A percentile compares a stretch with the other conserved stretches of the same genome.
Conservation (phyloP, 2,888 invertebrate species). For the Amblyjoppa proteus region DNA sequence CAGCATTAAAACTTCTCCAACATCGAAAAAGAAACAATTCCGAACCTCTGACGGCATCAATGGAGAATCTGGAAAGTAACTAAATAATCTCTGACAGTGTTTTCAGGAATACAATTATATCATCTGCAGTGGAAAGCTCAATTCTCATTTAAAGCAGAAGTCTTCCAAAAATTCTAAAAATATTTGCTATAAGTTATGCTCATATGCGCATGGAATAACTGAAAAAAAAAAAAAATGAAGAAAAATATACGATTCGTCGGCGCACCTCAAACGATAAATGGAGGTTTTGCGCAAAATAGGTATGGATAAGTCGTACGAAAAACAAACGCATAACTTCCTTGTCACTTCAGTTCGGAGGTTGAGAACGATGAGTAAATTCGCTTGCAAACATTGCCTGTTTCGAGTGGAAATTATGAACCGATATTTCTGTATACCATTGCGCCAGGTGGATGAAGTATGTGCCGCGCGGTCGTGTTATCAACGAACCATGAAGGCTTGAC, state of each 20-base stretch:
- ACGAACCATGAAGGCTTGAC: slow-evolving; percentile 10
- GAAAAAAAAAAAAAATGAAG: not conserved
- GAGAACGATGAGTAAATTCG: not conserved
- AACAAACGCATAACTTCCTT: not conserved
- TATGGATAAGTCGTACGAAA: not conserved
- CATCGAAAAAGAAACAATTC: not conserved
- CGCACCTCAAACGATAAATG: not conserved
- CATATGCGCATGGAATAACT: not conserved
- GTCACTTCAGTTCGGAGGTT: not conserved
- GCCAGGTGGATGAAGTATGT: slow-evolving; percentile 6
- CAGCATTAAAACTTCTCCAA: not conserved
- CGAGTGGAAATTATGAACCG: slow-evolving; percentile 26
- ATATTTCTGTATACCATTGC: not conserved
- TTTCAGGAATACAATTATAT: too few species aligned
- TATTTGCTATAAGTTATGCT: too few species aligned
- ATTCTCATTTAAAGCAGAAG: too few species aligned
- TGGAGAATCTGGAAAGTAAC: too few species aligned
- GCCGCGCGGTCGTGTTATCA: not conserved
- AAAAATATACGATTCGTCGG: not conserved
- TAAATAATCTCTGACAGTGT: too few species aligned
- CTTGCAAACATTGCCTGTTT: not conserved
- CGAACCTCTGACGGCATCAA: too few species aligned
- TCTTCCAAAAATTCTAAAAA: too few species aligned
- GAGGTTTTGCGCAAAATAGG: not conserved
- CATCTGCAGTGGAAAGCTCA: too few species aligned